Percentiles rank a stretch among this genome's conserved stretches.
Evolutionary conservation across 2,888 invertebrate species (phyloP).

Genomic region (Nomada ruficornis): DNA sequence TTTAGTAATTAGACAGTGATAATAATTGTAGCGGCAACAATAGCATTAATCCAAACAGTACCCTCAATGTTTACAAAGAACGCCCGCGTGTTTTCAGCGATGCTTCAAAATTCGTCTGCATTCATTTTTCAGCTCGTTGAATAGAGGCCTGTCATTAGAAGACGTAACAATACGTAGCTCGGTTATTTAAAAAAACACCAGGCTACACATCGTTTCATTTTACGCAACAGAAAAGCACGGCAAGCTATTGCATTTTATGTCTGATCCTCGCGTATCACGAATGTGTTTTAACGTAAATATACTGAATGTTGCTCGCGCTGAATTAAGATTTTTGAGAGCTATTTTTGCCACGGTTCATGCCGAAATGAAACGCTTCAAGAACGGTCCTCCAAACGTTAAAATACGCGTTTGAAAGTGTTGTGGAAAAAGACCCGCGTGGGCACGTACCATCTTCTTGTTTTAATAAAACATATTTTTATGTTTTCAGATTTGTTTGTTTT

Average conservation of each 20-base stretch:
- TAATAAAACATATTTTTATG: neutral
- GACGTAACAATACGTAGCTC: neutral
- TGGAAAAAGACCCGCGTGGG: neutral
- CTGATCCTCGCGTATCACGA: neutral
- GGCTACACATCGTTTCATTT: neutral
- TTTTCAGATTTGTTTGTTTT: neutral
- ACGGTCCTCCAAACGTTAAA: neutral
- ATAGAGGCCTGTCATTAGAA: neutral
- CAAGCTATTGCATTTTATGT: neutral
- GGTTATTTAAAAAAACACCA: neutral
- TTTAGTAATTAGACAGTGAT: too few species aligned
- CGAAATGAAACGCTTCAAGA: neutral
- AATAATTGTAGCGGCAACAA: too few species aligned
- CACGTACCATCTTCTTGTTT: neutral
- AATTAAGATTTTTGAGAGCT: constrained; percentile 6
- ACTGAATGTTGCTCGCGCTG: neutral
- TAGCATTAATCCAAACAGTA: too few species aligned
- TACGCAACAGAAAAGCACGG: neutral
- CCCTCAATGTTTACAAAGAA: too few species aligned
- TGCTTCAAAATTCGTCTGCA: too few species aligned
- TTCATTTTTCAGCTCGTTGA: neutral
- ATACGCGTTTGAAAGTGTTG: neutral
- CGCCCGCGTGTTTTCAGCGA: too few species aligned
- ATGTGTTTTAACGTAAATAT: neutral
- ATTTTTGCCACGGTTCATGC: neutral